Base-by-base conservation (phyloP, 2,888 invertebrate species). In the Homarus gammarus region DNA sequence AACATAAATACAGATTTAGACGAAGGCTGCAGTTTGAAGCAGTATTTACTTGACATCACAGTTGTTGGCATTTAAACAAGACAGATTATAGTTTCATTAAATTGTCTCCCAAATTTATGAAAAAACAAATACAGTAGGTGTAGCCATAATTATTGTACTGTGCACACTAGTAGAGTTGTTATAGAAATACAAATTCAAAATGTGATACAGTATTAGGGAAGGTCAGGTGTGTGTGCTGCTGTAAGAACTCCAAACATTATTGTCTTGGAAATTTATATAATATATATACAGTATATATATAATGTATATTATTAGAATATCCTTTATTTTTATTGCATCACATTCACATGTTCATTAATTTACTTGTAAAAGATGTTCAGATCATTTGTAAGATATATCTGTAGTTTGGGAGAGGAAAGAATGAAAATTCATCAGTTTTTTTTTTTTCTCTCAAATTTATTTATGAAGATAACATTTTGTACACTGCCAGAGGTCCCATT, bases 271-370 rank as follows among this genome's bases (percentile, higher is more conserved):
- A 73, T 64, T 27, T 64, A 64, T 64, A 64, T 64, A 64, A 56
- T 82, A 82, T 82, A 61, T 82, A 82, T 82, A 82, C 61, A 82
- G n/a, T 82, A 61, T 82, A 82, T 82, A 61, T 82, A 61, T 82
- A n/a, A n/a, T 15, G 15, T 61, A 61, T 56, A 56, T 56, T n/a
- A n/a, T n/a, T n/a, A n/a, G n/a, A n/a, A n/a, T n/a, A n/a, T n/a
- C n/a, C n/a, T 22, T 40, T 75, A 75, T 44, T 75, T 44, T 75
- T 75, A 75, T 75, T 75, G 73, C 44, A n/a, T 75, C 75, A 75
- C 44, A 40, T 75, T 44, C 27, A 27, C 27, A 44, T 73, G 73
- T 40, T 75, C 44, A 75, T 75, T 75, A 44, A 33, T 75, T n/a
- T 36, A 75, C 33, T 73, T 73, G 36, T 27, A 64, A 81, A 81